Conservation (phyloP, 2,113 vertebrate species). For the Mesoclemmys tuberculata region DNA sequence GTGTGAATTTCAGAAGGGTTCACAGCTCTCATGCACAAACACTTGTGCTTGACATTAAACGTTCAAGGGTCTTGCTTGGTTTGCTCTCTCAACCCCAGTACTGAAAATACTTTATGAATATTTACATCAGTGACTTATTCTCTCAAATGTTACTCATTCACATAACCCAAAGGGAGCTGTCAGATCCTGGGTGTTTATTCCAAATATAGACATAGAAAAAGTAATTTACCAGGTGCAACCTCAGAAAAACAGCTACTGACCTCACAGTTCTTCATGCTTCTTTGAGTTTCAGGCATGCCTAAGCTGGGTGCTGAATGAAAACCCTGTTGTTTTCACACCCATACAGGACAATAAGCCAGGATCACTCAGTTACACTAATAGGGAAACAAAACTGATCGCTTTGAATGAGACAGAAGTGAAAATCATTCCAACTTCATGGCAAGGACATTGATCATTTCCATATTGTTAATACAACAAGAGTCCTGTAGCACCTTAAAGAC, state of each 20-base stretch:
- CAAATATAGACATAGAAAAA: background rate
- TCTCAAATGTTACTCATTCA: background rate
- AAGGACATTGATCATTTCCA: accelerated
- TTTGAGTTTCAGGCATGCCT: background rate
- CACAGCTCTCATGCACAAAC: accelerated
- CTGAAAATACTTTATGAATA: background rate
- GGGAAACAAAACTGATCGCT: background rate
- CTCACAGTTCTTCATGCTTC: background rate
- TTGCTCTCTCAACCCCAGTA: constrained; percentile 10
- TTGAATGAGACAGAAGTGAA: background rate
- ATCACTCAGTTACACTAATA: background rate
- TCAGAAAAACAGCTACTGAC: background rate
- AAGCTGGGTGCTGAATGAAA: background rate
- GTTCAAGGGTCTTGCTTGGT: background rate
- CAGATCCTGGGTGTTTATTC: background rate
- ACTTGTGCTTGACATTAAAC: background rate
- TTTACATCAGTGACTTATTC: background rate
- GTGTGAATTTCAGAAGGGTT: background rate
- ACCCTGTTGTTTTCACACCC: background rate
- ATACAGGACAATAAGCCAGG: background rate
- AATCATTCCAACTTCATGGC: background rate
- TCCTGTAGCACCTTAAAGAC: too few species aligned
- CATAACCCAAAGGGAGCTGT: accelerated
- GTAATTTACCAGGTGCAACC: background rate
- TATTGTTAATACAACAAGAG: background rate